phyloP scores from a whole-genome alignment of 2,797 vertebrate genomes.

The Crocidura indochinensis region DNA sequence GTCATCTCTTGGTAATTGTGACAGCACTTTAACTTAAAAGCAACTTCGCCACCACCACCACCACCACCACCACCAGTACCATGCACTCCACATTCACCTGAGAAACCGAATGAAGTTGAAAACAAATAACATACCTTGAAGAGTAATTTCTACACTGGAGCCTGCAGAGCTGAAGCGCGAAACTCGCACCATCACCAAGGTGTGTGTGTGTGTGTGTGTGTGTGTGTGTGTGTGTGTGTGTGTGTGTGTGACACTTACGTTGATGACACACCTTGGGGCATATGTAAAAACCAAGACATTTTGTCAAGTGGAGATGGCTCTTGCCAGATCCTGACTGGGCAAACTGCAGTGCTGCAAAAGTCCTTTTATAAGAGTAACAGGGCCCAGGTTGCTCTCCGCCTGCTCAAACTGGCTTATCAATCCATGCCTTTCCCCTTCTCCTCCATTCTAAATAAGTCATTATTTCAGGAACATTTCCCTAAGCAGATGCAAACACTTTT shows the following conservation, averaged over 20 bases:
- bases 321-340: background rate
- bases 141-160: conserved; percentile 73
- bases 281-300: conserved; percentile 12
- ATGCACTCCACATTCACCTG: conserved; percentile 50
- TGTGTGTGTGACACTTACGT: conserved; percentile 20
- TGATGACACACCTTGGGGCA: background rate
- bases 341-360: background rate
- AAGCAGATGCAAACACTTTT: conserved; percentile 82
- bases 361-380: conserved; percentile 52
- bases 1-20: conserved; percentile 57
- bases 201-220: no score
- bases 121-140: conserved; percentile 84
- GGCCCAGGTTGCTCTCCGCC: conserved; percentile 74
- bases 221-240: no score
- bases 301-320: conserved; percentile 29
- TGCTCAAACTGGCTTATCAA: conserved; percentile 83
- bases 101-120: conserved; percentile 75
- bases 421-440: conserved; percentile 66
- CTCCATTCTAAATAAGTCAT: conserved; percentile 74
- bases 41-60: conserved; percentile 50
- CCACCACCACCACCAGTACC: conserved; percentile 33
- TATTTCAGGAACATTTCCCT: conserved; percentile 82
- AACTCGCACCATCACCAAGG: conserved; percentile 79
- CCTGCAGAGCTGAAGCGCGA: conserved; percentile 84
- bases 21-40: conserved; percentile 78